phyloP scores from a whole-genome alignment of 2,113 vertebrate genomes.

The Indicator maculatus region DNA sequence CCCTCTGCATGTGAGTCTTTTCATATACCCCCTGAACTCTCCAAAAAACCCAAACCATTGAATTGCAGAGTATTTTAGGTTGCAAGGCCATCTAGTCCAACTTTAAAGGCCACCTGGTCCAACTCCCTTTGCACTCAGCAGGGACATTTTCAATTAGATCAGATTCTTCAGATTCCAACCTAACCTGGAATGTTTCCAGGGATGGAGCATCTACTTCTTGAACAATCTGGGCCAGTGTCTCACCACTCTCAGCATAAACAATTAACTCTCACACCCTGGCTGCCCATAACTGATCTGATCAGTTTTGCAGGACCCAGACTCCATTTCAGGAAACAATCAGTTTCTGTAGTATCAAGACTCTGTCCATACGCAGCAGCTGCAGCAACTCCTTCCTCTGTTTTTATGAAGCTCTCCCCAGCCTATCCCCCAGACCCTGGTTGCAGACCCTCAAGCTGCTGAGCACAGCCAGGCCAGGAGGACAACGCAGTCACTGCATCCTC shows the following conservation, averaged over 20 bases:
- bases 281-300: accelerated
- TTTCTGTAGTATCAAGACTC: too few species aligned
- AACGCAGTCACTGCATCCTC: background rate
- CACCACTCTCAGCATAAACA: too few species aligned
- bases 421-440: accelerated
- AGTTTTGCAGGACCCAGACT: background rate
- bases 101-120: too few species aligned
- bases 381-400: background rate
- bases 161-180: too few species aligned
- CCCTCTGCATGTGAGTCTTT: accelerated
- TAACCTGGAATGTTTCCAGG: too few species aligned
- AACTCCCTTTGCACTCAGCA: background rate
- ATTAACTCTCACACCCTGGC: background rate
- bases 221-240: too few species aligned
- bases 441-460: background rate
- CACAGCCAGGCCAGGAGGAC: background rate
- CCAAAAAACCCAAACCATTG: background rate
- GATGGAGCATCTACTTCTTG: too few species aligned
- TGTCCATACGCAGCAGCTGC: background rate
- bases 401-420: background rate
- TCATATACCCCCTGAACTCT: background rate
- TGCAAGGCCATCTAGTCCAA: too few species aligned
- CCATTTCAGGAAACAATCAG: background rate
- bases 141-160: too few species aligned
- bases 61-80: too few species aligned